These are phyloP conservation scores for Valencia hispanica DNA, from an alignment of 2,797 vertebrate species.

Conservation along the genomic window DNA sequence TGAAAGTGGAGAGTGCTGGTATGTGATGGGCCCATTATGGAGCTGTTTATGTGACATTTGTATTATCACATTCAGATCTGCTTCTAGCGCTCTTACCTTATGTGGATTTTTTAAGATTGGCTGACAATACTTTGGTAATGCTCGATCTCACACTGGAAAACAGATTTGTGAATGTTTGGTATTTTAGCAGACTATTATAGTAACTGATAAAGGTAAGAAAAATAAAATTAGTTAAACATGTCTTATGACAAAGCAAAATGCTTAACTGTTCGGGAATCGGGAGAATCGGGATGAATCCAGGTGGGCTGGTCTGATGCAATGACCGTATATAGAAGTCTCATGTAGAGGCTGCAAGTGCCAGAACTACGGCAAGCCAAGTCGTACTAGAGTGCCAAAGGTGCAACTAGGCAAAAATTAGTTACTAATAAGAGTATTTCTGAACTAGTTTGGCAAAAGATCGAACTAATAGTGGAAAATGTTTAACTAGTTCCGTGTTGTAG, in stretches of 20 bases:
- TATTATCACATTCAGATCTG: slow-evolving; percentile 64
- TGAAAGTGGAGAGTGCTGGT: slow-evolving; percentile 71
- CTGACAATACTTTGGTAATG: slow-evolving; percentile 17
- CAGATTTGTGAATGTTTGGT: background rate
- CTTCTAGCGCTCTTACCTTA: slow-evolving; percentile 48
- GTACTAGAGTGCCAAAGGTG: no score
- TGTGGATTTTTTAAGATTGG: slow-evolving; percentile 1
- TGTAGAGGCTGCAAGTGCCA: no score
- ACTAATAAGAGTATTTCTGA: no score
- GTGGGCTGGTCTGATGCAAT: no score
- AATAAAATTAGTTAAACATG: background rate
- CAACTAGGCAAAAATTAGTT: no score
- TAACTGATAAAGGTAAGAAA: background rate
- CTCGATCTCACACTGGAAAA: background rate
- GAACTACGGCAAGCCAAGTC: no score
- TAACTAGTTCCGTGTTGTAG: no score
- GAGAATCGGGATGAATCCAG: no score
- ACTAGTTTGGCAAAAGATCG: no score
- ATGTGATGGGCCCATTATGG: slow-evolving; percentile 66
- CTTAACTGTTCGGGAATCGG: no score
- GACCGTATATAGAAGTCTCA: no score
- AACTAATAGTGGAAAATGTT: no score
- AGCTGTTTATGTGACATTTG: slow-evolving; percentile 53
- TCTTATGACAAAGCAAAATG: background rate
- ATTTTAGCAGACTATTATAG: background rate